Percentiles rank a stretch among this genome's conserved stretches.
Conservation (phyloP, 2,113 vertebrate genomes). For the Corythaeola cristata region DNA sequence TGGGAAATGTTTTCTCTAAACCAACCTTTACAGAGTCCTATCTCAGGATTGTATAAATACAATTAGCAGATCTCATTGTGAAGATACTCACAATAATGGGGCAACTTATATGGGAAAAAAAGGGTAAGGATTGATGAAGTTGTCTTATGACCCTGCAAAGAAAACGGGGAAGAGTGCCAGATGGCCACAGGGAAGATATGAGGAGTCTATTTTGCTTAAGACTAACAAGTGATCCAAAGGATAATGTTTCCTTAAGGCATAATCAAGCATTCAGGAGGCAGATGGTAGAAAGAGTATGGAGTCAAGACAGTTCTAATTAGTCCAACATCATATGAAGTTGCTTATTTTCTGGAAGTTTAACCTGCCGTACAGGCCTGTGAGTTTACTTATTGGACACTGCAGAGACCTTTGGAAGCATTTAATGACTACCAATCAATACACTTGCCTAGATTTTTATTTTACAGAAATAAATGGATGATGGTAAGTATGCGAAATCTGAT, state of each 20-base stretch:
- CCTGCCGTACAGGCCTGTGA: background rate
- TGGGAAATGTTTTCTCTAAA: background rate
- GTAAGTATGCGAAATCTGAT: background rate
- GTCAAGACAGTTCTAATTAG: constrained; percentile 30
- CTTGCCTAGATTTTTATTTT: background rate
- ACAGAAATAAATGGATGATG: background rate
- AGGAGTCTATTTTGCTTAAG: constrained; percentile 7
- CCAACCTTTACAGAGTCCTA: background rate
- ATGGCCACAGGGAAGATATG: background rate
- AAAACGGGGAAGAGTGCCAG: background rate
- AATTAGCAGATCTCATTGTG: background rate
- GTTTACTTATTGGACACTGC: background rate
- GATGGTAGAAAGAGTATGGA: constrained; percentile 12
- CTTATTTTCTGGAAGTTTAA: constrained; percentile 2
- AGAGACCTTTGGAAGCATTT: background rate
- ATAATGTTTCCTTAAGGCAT: constrained; percentile 56
- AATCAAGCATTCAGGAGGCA: constrained; percentile 48
- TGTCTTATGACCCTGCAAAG: background rate
- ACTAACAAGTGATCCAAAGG: constrained; percentile 30
- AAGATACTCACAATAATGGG: background rate
- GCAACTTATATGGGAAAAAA: background rate
- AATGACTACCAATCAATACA: background rate
- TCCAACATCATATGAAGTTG: background rate
- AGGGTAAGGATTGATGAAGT: background rate
- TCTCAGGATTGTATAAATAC: background rate